Evolutionary conservation across 2,797 vertebrate species (phyloP).

Genomic region (Chelmon rostratus): DNA sequence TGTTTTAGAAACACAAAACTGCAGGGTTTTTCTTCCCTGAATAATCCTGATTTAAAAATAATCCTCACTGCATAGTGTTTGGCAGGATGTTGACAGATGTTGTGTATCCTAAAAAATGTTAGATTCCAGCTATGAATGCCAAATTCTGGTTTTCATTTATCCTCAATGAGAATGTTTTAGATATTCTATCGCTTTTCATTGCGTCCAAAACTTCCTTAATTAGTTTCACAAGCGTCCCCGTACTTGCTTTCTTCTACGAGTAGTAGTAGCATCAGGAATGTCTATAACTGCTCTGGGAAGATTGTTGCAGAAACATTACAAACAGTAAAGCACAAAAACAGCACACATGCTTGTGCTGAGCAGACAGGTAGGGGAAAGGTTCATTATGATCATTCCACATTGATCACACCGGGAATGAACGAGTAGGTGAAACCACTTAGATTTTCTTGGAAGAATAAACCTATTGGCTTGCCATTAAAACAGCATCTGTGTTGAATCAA

Average conservation of each 20-base stretch:
- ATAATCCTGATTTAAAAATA: conserved; percentile 1
- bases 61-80: conserved; percentile 28
- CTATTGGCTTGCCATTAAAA: conserved; percentile 46
- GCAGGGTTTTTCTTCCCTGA: neutral
- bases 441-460: conserved; percentile 37
- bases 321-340: conserved; percentile 33
- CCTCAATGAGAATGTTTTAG: conserved; percentile 32
- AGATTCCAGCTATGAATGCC: conserved; percentile 16
- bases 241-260: neutral
- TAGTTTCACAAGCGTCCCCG: conserved; percentile 15
- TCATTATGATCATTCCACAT: conserved; percentile 12
- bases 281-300: conserved; percentile 28
- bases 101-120: conserved; percentile 37
- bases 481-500: conserved; percentile 54
- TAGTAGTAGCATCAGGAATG: conserved; percentile 9
- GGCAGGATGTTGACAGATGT: conserved; percentile 60
- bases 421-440: conserved; percentile 20
- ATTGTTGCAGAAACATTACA: conserved; percentile 35
- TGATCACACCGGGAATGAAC: conserved; percentile 32
- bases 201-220: conserved; percentile 33
- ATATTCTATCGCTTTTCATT: conserved; percentile 32
- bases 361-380: conserved; percentile 6
- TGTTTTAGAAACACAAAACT: conserved; percentile 11
- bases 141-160: conserved; percentile 64
- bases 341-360: neutral